Percentiles rank a stretch among this genome's conserved stretches.
Conservation (phyloP, 2,113 vertebrate genomes). For the Amphilophus citrinellus region DNA sequence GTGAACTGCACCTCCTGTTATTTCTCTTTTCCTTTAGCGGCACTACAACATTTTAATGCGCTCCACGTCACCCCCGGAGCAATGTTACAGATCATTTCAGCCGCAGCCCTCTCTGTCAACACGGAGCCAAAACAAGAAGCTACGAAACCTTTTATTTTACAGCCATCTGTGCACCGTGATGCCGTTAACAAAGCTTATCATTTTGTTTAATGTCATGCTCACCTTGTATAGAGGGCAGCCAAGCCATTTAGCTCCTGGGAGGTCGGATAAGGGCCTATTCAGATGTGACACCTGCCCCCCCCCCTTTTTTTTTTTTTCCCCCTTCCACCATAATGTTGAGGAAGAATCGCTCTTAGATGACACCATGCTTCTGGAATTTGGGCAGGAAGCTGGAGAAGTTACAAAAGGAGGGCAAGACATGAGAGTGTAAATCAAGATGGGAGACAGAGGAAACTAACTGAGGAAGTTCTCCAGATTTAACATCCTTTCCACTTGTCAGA, state of each 20-base stretch:
- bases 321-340: not conserved
- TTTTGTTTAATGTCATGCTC: constrained; percentile 55
- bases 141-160: constrained; percentile 56
- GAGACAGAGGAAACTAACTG: constrained; percentile 33
- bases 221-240: not conserved
- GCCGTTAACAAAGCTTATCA: constrained; percentile 39
- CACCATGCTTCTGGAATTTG: constrained; percentile 50
- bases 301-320: not conserved
- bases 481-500: constrained; percentile 19
- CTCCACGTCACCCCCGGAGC: constrained; percentile 4
- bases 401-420: not conserved
- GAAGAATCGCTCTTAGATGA: constrained; percentile 8
- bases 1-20: constrained; percentile 20
- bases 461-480: constrained; percentile 55
- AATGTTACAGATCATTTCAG: constrained; percentile 46
- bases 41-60: constrained; percentile 31
- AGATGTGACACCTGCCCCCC: constrained; percentile 53
- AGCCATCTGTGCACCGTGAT: constrained; percentile 9
- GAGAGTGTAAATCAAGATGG: constrained; percentile 56
- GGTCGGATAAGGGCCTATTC: constrained; percentile 30
- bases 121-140: constrained; percentile 40
- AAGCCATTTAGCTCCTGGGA: constrained; percentile 20
- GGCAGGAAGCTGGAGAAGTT: constrained; percentile 48
- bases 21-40: constrained; percentile 17
- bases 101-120: constrained; percentile 28